These are phyloP conservation scores for Rhingia campestris DNA, from an alignment of 2,888 invertebrate genomes.

Conservation along the genomic window DNA sequence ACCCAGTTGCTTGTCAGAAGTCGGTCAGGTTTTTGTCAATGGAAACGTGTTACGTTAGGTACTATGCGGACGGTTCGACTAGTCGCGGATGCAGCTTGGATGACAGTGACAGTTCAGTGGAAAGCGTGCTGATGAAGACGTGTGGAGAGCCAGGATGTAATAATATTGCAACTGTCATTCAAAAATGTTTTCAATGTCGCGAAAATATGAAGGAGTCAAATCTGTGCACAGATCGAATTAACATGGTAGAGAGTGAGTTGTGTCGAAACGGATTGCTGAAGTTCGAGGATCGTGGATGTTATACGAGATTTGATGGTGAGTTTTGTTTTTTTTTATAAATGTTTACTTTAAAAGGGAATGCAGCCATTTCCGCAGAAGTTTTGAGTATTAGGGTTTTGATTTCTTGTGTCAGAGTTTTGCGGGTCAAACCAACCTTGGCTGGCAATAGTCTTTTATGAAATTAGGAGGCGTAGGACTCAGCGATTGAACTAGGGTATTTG, in stretches of 20 bases:
- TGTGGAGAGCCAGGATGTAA: constrained; percentile 52
- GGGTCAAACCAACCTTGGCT: no score
- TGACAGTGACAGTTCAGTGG: constrained; percentile 1
- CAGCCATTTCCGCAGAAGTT: no score
- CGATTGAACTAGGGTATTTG: no score
- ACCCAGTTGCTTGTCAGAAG: constrained; percentile 31
- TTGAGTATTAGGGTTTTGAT: no score
- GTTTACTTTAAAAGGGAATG: no score
- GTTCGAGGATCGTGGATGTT: constrained; percentile 65
- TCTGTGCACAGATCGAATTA: constrained; percentile 6
- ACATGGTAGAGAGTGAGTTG: background rate
- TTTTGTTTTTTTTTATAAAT: background rate
- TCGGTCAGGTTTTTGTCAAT: constrained; percentile 48
- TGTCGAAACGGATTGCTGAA: constrained; percentile 24
- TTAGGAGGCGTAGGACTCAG: no score
- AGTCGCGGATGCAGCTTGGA: constrained; percentile 75
- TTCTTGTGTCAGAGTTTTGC: no score
- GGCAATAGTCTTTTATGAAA: no score
- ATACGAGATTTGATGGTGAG: constrained; percentile 59
- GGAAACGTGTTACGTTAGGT: constrained; percentile 67
- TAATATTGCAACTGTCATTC: constrained; percentile 29
- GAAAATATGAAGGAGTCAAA: background rate
- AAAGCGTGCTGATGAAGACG: constrained; percentile 14
- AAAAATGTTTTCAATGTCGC: constrained; percentile 50
- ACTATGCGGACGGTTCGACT: constrained; percentile 45